Base-by-base conservation (phyloP, 2,113 vertebrate genomes). In the human (Homo sapiens) region DNA sequence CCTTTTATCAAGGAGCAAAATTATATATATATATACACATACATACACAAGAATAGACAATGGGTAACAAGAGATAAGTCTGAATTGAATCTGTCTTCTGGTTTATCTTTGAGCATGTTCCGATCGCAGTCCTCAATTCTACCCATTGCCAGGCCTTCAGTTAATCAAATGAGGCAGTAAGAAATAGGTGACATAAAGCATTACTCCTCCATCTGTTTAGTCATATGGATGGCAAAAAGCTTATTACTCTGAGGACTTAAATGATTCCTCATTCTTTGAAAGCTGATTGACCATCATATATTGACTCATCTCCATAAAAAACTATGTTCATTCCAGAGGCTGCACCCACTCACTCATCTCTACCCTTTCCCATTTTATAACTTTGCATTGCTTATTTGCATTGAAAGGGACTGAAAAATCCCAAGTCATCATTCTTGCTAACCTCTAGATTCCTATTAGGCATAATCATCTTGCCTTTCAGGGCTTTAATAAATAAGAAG, bases 11-110 rank as follows among this genome's bases (percentile, higher is more conserved):
- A 88, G 35, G 30, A 89, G 4, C 8, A 52, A 43, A 81, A 80
- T 64, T 17, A 59, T 17, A 2, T 48, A 6, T 16, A 32, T 20
- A 18, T 52, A 0, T 52, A 50, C 50, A 50, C 50, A 52, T 5
- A 6, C 17, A 7, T 4, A 20, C 18, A 55, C 6, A 55, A 0
- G 52, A 55, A 25, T 0, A 92, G 45, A 14, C 0, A 50, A 81
- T 43, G 5, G 17, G 32, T 40, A 85, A 48, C 0, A 82, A 14
- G 20, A 93, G 30, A 75, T 2, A 66, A 38, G n/a, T 6, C 30
- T 64, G 25, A 35, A 70, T 11, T 43, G 43, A 89, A 72, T 18
- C 4, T 72, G 4, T 50, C 9, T 48, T 45, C 14, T 18, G 5
- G 18, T 75, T 70, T 20, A 66, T 5, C 20, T 85, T 32, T 3